Conservation (phyloP, 2,888 invertebrate genomes). For the Tetranychus truncatus region DNA sequence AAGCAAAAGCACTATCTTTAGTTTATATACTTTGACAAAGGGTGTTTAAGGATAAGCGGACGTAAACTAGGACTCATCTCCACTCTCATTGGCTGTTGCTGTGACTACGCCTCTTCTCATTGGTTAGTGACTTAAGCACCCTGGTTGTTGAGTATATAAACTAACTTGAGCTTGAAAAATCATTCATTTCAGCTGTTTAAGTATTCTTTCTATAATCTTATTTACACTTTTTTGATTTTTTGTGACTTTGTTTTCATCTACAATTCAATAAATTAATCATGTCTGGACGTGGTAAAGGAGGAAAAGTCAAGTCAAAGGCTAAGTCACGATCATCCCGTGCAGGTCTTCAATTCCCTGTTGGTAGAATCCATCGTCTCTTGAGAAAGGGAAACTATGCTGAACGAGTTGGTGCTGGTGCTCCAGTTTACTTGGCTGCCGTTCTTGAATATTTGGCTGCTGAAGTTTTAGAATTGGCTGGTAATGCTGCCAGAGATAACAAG, state of each 20-base stretch:
- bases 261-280: conserved; percentile 18
- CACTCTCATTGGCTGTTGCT: not conserved
- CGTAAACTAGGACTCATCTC: not conserved
- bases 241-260: not conserved
- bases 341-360: conserved; percentile 27
- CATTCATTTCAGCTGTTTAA: no score
- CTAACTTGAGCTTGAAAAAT: no score
- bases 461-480: conserved; percentile 37
- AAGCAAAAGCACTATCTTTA: no score
- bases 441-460: conserved; percentile 37
- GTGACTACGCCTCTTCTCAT: not conserved
- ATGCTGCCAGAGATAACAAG: conserved; percentile 37
- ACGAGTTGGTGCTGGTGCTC: conserved; percentile 31
- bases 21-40: not conserved
- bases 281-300: conserved; percentile 28
- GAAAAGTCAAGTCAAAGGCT: conserved; percentile 27
- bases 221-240: not conserved
- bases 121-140: not conserved
- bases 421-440: conserved; percentile 34
- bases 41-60: not conserved
- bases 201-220: no score
- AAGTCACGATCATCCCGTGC: conserved; percentile 27
- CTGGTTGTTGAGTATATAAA: not conserved
- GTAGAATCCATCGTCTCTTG: conserved; percentile 29
- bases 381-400: conserved; percentile 36